Conservation (phyloP, 2,888 invertebrate genomes). For the Eupithecia exiguata region DNA sequence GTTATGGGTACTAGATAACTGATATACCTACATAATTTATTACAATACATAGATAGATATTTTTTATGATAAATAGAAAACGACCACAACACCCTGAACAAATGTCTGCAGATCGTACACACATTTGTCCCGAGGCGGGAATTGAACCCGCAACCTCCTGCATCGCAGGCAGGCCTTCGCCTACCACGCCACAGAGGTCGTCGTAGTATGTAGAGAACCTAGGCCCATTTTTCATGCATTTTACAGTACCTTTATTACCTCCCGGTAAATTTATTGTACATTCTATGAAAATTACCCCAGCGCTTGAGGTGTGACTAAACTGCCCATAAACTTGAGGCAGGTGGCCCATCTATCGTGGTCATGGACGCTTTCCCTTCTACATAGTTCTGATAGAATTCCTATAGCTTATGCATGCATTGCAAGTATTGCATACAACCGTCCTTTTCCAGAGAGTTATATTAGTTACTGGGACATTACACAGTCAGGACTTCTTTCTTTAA, state of each 20-base stretch:
- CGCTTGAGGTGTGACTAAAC: constrained; percentile 42
- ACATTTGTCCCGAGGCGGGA: too few species aligned
- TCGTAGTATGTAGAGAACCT: background rate
- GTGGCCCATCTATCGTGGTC: constrained; percentile 49
- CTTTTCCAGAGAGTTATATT: background rate
- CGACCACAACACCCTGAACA: too few species aligned
- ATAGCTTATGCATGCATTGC: constrained; percentile 39
- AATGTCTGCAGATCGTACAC: too few species aligned
- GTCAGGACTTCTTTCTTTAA: background rate
- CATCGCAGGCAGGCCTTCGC: too few species aligned
- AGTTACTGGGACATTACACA: background rate
- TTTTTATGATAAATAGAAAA: too few species aligned
- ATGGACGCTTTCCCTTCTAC: constrained; percentile 39
- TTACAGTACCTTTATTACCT: background rate
- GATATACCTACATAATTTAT: too few species aligned
- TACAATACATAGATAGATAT: too few species aligned
- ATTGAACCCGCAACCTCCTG: too few species aligned
- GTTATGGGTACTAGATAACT: too few species aligned
- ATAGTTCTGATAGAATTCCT: constrained; percentile 41
- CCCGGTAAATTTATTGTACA: constrained; percentile 38
- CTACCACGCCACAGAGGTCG: too few species aligned
- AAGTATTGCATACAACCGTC: constrained; percentile 9
- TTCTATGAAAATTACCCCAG: constrained; percentile 47
- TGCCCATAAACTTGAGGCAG: constrained; percentile 55
- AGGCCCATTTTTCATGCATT: background rate